Percentiles rank a stretch among this genome's conserved stretches.
Evolutionary conservation across 2,888 invertebrate genomes (phyloP).

Genomic region (Mimas tiliae): DNA sequence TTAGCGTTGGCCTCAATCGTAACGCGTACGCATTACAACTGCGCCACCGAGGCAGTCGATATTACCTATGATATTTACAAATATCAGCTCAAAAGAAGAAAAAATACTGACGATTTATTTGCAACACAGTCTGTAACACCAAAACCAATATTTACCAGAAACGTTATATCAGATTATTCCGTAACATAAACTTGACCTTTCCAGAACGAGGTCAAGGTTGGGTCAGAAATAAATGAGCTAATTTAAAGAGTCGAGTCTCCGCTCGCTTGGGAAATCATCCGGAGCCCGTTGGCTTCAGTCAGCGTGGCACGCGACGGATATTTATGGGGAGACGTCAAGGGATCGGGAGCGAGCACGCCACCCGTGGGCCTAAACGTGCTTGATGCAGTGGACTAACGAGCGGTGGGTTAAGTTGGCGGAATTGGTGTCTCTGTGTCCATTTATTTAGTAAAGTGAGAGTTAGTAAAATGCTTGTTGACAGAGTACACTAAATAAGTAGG

Average conservation of each 20-base stretch:
- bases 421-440: background rate
- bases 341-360: constrained; percentile 41
- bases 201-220: constrained; percentile 43
- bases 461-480: background rate
- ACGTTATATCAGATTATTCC: constrained; percentile 24
- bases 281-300: constrained; percentile 48
- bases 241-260: constrained; percentile 58
- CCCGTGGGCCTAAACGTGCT: constrained; percentile 30
- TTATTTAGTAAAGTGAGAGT: too few species aligned
- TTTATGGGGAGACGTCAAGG: constrained; percentile 65
- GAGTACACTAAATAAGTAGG: too few species aligned
- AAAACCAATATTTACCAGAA: background rate
- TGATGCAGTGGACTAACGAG: constrained; percentile 14
- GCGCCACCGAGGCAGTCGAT: too few species aligned
- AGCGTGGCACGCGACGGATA: constrained; percentile 59
- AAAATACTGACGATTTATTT: too few species aligned
- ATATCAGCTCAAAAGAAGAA: too few species aligned
- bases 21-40: too few species aligned
- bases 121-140: too few species aligned
- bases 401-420: background rate
- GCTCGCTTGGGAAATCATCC: constrained; percentile 68
- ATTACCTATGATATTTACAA: too few species aligned
- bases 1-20: too few species aligned
- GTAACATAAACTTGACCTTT: constrained; percentile 43
- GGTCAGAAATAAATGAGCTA: constrained; percentile 50